Percentiles rank a stretch among this genome's conserved stretches.
phyloP scores from a whole-genome alignment of 2,888 invertebrate species.

The Caenorhabditis becei region DNA sequence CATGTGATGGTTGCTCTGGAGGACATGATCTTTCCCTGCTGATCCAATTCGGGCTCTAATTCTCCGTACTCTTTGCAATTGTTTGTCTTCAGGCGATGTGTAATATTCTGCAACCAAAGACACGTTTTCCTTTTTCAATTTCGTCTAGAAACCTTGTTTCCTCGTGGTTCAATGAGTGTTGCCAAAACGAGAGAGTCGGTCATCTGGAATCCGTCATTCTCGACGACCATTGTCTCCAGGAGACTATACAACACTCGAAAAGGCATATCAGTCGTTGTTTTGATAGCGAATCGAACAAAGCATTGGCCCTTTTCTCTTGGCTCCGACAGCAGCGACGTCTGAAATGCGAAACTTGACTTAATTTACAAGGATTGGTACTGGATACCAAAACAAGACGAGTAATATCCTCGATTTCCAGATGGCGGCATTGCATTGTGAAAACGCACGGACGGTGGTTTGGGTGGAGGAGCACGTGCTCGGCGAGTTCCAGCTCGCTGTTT shows the following conservation, averaged over 20 bases:
- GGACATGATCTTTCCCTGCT: conserved; percentile 24
- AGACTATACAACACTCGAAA: conserved; percentile 29
- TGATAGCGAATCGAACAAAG: conserved; percentile 45
- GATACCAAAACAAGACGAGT: conserved; percentile 35
- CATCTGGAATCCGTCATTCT: conserved; percentile 44
- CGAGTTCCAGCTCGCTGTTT: conserved; percentile 34
- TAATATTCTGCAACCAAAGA: conserved; percentile 14
- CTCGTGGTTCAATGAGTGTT: conserved; percentile 9
- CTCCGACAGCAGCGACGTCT: conserved; percentile 36
- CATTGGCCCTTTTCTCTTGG: conserved; percentile 42
- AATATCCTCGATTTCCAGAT: conserved; percentile 39
- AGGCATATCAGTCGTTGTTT: conserved; percentile 33
- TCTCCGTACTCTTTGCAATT: conserved; percentile 46
- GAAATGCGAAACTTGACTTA: conserved; percentile 11
- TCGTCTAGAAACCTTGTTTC: conserved; percentile 17
- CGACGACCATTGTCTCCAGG: conserved; percentile 25
- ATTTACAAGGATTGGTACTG: not conserved
- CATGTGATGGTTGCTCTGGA: conserved; percentile 36
- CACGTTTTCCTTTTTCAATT: not conserved
- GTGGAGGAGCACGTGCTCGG: conserved; percentile 46
- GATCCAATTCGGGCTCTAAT: conserved; percentile 41
- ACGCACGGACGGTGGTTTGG: conserved; percentile 49
- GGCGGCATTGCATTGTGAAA: conserved; percentile 49
- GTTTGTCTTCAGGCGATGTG: conserved; percentile 25
- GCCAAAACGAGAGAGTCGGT: conserved; percentile 38